phyloP scores from a whole-genome alignment of 2,113 vertebrate genomes.

The Gorsachius goisagi region DNA sequence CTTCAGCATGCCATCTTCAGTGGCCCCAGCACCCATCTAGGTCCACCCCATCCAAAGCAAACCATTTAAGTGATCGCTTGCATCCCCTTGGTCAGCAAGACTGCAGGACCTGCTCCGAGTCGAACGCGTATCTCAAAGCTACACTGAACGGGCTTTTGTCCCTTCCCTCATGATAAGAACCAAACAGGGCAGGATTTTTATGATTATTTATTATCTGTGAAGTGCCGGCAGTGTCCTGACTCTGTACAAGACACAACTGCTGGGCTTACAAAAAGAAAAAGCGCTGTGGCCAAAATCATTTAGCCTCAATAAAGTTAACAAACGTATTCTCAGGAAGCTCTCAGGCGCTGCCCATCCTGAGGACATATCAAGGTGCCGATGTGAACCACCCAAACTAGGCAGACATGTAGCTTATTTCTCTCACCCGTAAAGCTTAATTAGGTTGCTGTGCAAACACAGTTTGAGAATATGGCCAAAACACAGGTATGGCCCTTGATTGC shows the following conservation, averaged over 20 bases:
- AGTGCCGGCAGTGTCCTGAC: neutral
- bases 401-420: neutral
- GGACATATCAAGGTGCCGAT: neutral
- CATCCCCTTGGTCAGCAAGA: neutral
- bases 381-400: neutral
- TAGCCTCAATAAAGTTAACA: neutral
- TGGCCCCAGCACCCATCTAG: neutral
- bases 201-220: slow-evolving; percentile 58
- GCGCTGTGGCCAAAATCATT: slow-evolving; percentile 7
- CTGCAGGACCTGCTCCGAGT: neutral
- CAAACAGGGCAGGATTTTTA: slow-evolving; percentile 19
- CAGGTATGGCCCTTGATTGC: neutral
- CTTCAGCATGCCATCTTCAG: neutral
- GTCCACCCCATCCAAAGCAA: neutral
- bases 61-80: fast-evolving
- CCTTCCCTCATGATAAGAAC: neutral
- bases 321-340: neutral
- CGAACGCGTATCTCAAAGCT: neutral
- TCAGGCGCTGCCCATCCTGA: slow-evolving; percentile 14
- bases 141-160: neutral
- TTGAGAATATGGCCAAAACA: neutral
- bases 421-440: slow-evolving; percentile 1
- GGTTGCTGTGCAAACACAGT: slow-evolving; percentile 18
- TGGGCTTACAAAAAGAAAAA: slow-evolving; percentile 40
- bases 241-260: neutral